These are phyloP conservation scores for Caenorhabditis macrosperma DNA, from an alignment of 2,888 invertebrate species.

Conservation along the genomic window DNA sequence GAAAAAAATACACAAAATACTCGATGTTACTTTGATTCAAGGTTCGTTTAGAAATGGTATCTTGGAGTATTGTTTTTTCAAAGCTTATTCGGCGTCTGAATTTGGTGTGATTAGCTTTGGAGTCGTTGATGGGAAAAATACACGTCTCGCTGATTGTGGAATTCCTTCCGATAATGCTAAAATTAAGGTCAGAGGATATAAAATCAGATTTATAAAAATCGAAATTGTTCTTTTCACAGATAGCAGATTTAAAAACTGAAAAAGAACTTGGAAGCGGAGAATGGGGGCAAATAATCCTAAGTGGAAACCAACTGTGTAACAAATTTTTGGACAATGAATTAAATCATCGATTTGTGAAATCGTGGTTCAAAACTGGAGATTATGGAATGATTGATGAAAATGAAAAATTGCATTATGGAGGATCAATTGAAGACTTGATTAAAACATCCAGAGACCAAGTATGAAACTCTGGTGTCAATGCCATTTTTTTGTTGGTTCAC, in stretches of 20 bases:
- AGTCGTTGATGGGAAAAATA: conserved; percentile 9
- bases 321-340: conserved; percentile 10
- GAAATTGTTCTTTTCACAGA: conserved; percentile 11
- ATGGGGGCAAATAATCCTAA: conserved; percentile 55
- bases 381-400: conserved; percentile 61
- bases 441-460: too few species aligned
- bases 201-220: neutral
- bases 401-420: conserved; percentile 42
- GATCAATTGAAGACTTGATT: conserved; percentile 28
- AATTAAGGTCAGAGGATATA: conserved; percentile 51
- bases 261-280: conserved; percentile 35
- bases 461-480: neutral
- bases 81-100: conserved; percentile 59
- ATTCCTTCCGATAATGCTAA: conserved; percentile 40
- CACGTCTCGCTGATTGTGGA: conserved; percentile 45
- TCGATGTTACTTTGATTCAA: conserved; percentile 56
- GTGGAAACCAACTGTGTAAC: conserved; percentile 25
- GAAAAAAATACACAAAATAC: conserved; percentile 36
- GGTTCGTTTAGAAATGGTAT: conserved; percentile 42
- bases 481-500: too few species aligned
- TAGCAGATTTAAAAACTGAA: conserved; percentile 45
- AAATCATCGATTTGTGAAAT: neutral
- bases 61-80: neutral
- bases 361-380: conserved; percentile 57
- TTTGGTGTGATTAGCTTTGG: conserved; percentile 60